Base-by-base conservation (phyloP, 2,113 vertebrate species). In the Leucopsar rothschildi region DNA sequence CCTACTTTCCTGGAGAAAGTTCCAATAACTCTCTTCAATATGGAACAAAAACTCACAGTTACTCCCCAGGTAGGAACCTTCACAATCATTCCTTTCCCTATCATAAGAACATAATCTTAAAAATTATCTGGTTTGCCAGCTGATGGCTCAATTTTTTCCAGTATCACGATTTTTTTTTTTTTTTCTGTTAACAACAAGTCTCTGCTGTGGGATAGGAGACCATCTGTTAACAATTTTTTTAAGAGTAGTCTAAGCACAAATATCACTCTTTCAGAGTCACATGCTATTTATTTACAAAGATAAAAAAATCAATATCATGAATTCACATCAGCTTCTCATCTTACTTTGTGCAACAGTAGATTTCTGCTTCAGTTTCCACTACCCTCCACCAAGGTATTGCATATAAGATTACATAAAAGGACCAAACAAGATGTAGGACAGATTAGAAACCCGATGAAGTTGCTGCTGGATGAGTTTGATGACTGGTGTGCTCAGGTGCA, bases 331-430 rank as follows among this genome's bases (percentile, higher is more conserved):
- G 72, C 92, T 96, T 96, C 95, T 96, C 27, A 0, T 42, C 64
- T 95, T 95, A 75, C 95, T 88, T 78, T 70, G 80, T 86, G 93
- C 92, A 93, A 90, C 90, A 60, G 88, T 81, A 93, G 71, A 86
- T 96, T 94, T 94, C 82, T 84, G 76, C 86, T 84, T 95, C 21
- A 81, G 90, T 95, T 96, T 97, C 95, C 82, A 59, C 86, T 70
- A 27, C 68, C 53, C 68, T 86, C 60, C 79, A 86, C 72, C n/a
- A 25, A 93, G 82, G 76, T 68, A 68, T 71, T 90, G 85, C 82
- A 27, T 95, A 40, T 71, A 83, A 61, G 80, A 91, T 96, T 97
- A 94, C 90, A 90, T 88, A 86, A 95, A 90, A 90, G 76, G 64
- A 64, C 88, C 14, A 17, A 73, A 85, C 25, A 64, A 97, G 92